These are phyloP conservation scores for Nixonia krombeini DNA, from an alignment of 1,140 invertebrate genomes.

Conservation along the genomic window DNA sequence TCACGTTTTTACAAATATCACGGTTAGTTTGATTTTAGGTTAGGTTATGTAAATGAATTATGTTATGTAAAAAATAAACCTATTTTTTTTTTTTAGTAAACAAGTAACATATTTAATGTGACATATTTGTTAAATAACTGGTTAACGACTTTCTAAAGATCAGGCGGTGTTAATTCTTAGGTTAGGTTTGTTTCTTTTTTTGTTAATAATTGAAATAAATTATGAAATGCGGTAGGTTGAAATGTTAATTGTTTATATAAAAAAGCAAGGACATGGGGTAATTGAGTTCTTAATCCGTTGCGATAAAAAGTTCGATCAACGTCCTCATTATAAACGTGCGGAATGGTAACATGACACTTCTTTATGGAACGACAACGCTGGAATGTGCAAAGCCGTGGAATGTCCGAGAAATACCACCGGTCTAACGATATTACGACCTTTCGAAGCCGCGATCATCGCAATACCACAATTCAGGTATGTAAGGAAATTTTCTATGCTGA, in stretches of 20 bases:
- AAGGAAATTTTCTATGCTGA: too few relatives aligned
- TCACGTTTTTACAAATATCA: too few relatives aligned
- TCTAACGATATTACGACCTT: slow-evolving; percentile 1
- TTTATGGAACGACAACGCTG: slow-evolving; percentile 19
- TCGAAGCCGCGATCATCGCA: slow-evolving; percentile 5
- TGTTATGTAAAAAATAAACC: too few relatives aligned
- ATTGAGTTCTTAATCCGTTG: slow-evolving; percentile 18
- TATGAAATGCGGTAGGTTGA: too few relatives aligned
- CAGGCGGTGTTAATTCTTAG: slow-evolving; percentile 9
- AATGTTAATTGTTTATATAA: too few relatives aligned
- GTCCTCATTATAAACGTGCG: slow-evolving; percentile 11
- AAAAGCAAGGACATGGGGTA: too few relatives aligned
- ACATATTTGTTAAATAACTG: not conserved
- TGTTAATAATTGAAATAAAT: too few relatives aligned
- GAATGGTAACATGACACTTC: slow-evolving; percentile 32
- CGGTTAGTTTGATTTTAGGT: too few relatives aligned
- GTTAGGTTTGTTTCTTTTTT: slow-evolving; percentile 23
- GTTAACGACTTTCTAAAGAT: slow-evolving; percentile 1
- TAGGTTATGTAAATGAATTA: too few relatives aligned
- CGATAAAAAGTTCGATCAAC: slow-evolving; percentile 30
- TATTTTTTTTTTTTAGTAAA: too few relatives aligned
- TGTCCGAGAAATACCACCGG: slow-evolving; percentile 34
- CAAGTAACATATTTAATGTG: too few relatives aligned
- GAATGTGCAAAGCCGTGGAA: slow-evolving; percentile 25
- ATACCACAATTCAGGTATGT: slow-evolving; percentile 1